phyloP scores from a whole-genome alignment of 1,140 invertebrate species.

The Aphidius ervi region DNA sequence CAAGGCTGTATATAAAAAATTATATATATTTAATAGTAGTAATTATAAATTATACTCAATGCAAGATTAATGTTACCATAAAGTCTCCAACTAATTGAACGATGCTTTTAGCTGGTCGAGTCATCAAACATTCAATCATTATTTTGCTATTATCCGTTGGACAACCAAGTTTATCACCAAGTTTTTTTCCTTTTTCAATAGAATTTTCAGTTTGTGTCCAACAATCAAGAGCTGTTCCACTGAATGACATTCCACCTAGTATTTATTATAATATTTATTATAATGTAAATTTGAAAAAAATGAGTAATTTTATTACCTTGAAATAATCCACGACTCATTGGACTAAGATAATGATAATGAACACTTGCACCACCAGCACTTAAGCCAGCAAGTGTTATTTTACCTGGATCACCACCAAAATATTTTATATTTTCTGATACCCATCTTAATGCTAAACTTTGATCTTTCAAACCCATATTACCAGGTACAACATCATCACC shows the following conservation, averaged over 20 bases:
- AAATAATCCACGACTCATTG: slow-evolving; percentile 27
- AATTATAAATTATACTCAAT: too few species aligned
- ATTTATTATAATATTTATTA: background rate
- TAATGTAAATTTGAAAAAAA: background rate
- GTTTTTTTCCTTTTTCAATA: slow-evolving; percentile 58
- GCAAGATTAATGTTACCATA: slow-evolving; percentile 30
- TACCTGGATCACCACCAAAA: slow-evolving; percentile 35
- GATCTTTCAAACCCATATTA: slow-evolving; percentile 34
- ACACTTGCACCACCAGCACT: slow-evolving; percentile 43
- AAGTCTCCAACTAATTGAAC: slow-evolving; percentile 40
- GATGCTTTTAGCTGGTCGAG: slow-evolving; percentile 56
- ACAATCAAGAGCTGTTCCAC: slow-evolving; percentile 64
- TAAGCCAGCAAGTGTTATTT: slow-evolving; percentile 49
- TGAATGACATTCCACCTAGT: slow-evolving; percentile 64
- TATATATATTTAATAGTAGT: slow-evolving; percentile 9
- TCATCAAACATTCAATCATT: slow-evolving; percentile 64
- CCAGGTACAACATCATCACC: slow-evolving; percentile 26
- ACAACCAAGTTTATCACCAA: slow-evolving; percentile 65
- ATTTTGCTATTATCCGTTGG: slow-evolving; percentile 50
- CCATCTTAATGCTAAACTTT: slow-evolving; percentile 28
- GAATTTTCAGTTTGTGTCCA: slow-evolving; percentile 66
- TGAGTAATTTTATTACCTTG: slow-evolving; percentile 4
- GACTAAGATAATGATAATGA: slow-evolving; percentile 38
- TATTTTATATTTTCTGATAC: slow-evolving; percentile 40
- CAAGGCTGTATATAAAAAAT: slow-evolving; percentile 22